Base-by-base conservation (phyloP, 37 sponge, comb jelly and placozoan species). In the Petrosia ficiformis region DNA sequence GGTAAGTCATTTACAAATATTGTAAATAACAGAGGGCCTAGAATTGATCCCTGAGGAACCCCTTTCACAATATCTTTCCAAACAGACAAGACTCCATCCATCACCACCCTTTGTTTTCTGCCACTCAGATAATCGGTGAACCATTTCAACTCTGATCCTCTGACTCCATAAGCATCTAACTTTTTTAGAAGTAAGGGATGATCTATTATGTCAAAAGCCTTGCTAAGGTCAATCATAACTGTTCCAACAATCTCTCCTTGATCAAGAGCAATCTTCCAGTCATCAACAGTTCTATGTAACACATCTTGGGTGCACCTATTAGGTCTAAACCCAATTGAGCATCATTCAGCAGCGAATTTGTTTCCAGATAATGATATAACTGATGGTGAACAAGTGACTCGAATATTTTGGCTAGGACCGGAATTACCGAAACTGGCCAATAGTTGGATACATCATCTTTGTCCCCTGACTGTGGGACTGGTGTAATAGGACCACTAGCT, bases 271-370 rank as follows among this genome's bases (percentile, higher is more conserved):
- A 0, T 6, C 39, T 39, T 54, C 70, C 70, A 52, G 1, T 68
- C 70, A 22, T 79, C 71, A 16, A 48, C 57, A 35, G 71, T 48
- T 26, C 56, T 68, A 40, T 70, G 35, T 1, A 79, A 10, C 26
- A 69, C 79, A 79, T 79, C 79, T 40, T 79, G 79, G 37, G 79
- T 79, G 34, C 39, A 69, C 8, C 59, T 44, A 31, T 52, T 57
- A 41, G 58, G 59, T 70, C 79, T 39, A 42, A 79, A 79, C 32
- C 79, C 79, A 71, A 39, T 34, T 79, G 79, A 26, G 57, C 38
- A 4, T 79, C 59, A 21, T 8, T 57, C 38, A 79, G 58, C 4
- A 69, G 35, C 21, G 30, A 38, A 48, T 79, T 52, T 25, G 56
- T 44, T 31, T 43, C 58, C 70, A 79, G 1, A 44, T 79, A 57